phyloP scores from a whole-genome alignment of 2,797 vertebrate genomes.

The Balearica regulorum region DNA sequence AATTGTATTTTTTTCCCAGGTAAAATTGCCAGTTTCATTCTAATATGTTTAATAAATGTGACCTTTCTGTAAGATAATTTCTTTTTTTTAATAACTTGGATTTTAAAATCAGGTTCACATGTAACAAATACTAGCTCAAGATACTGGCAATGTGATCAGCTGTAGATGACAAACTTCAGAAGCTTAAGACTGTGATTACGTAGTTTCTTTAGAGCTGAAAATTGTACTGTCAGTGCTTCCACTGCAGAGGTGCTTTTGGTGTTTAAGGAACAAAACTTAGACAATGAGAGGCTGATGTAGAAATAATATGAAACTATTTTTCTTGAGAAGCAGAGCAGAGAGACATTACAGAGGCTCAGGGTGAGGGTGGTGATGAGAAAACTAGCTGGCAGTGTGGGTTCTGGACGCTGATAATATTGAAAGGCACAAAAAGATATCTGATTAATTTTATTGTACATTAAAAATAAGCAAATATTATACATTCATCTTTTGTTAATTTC shows the following conservation, averaged over 20 bases:
- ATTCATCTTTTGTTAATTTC: constrained; percentile 35
- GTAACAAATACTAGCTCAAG: background rate
- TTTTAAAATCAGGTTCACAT: background rate
- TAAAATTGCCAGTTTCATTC: background rate
- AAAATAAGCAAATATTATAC: background rate
- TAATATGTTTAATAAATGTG: background rate
- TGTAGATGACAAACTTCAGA: background rate
- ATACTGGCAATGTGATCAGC: background rate
- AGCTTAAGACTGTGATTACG: background rate
- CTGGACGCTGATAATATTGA: constrained; percentile 84
- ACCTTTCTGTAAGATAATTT: background rate
- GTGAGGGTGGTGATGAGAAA: background rate
- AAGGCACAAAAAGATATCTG: constrained; percentile 85
- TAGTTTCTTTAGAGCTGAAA: background rate
- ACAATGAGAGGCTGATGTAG: constrained; percentile 11
- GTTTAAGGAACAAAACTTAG: background rate
- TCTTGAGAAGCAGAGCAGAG: constrained; percentile 70
- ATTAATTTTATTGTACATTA: constrained; percentile 6
- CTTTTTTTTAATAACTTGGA: background rate
- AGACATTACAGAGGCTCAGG: constrained; percentile 76
- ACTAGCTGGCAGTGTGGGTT: constrained; percentile 68
- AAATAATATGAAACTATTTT: constrained; percentile 67
- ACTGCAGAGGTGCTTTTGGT: background rate
- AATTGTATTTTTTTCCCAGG: background rate
- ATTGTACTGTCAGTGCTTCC: background rate